Evolutionary conservation across 2,797 vertebrate genomes (phyloP).

Genomic region (Microhierax caerulescens): DNA sequence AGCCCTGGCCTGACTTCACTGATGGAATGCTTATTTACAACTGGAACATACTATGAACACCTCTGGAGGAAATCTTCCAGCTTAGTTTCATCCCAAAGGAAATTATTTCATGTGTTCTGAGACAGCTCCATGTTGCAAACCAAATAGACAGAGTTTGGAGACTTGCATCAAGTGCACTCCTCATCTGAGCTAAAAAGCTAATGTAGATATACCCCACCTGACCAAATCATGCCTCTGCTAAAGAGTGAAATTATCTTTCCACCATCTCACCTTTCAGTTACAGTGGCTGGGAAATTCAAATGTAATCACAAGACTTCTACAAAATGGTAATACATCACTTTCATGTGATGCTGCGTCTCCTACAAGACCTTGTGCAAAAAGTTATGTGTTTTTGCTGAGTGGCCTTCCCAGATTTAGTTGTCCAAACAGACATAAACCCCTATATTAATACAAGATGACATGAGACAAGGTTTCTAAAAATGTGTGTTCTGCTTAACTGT

Average conservation of each 20-base stretch:
- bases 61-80: not conserved
- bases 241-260: not conserved
- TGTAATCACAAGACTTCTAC: not conserved
- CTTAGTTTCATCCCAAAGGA: not conserved
- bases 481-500: not conserved
- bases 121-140: not conserved
- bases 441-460: not conserved
- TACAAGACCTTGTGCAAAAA: not conserved
- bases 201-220: not conserved
- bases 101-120: not conserved
- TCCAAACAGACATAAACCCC: not conserved
- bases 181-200: not conserved
- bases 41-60: not conserved
- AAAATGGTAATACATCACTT: not conserved
- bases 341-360: not conserved
- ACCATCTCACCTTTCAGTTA: not conserved
- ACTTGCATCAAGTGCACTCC: not conserved
- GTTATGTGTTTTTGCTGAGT: not conserved
- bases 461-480: not conserved
- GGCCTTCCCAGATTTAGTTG: not conserved
- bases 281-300: not conserved
- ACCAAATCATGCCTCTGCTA: not conserved
- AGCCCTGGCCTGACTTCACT: not conserved
- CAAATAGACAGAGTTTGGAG: not conserved
- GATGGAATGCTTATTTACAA: not conserved